Percentiles rank a stretch among this genome's conserved stretches.
These are phyloP conservation scores for Mythimna lalbum DNA, from an alignment of 2,888 invertebrate species.

Conservation along the genomic window DNA sequence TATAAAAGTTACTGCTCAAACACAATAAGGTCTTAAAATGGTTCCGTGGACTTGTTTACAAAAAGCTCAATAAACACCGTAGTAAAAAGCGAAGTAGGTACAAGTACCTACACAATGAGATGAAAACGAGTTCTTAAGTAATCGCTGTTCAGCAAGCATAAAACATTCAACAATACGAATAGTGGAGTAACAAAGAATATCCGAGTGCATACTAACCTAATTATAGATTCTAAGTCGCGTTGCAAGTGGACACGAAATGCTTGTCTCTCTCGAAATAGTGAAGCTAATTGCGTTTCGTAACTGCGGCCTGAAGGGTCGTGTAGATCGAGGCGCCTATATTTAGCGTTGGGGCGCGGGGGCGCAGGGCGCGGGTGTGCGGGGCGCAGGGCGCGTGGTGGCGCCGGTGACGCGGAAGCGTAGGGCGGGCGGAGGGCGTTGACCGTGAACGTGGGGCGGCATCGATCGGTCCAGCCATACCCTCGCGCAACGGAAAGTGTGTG, in stretches of 20 bases:
- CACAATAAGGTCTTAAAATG: constrained; percentile 55
- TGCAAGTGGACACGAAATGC: constrained; percentile 70
- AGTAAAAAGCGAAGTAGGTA: constrained; percentile 40
- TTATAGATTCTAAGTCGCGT: constrained; percentile 65
- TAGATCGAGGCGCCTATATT: constrained; percentile 82
- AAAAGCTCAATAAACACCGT: constrained; percentile 47
- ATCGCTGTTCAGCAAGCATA: constrained; percentile 22
- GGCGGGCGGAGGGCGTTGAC: constrained; percentile 91
- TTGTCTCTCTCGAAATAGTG: constrained; percentile 83
- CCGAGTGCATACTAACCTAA: constrained; percentile 57
- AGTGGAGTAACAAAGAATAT: constrained; percentile 49
- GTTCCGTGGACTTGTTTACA: constrained; percentile 39
- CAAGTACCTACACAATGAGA: constrained; percentile 29
- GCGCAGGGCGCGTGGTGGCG: constrained; percentile 62
- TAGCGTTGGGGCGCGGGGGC: constrained; percentile 73
- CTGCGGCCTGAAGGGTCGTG: constrained; percentile 83
- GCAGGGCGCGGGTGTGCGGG: constrained; percentile 45
- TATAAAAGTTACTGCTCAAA: constrained; percentile 35
- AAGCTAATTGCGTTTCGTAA: constrained; percentile 88
- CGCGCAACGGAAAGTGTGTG: constrained; percentile 88
- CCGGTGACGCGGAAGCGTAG: constrained; percentile 88
- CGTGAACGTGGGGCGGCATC: constrained; percentile 90
- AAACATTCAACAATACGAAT: constrained; percentile 32
- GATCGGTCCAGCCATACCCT: constrained; percentile 88
- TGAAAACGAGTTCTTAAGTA: constrained; percentile 36